A percentile compares a stretch with the other conserved stretches of the same genome.
These are phyloP conservation scores for Alaudala cheleensis DNA, from an alignment of 2,113 vertebrate species.

Conservation along the genomic window DNA sequence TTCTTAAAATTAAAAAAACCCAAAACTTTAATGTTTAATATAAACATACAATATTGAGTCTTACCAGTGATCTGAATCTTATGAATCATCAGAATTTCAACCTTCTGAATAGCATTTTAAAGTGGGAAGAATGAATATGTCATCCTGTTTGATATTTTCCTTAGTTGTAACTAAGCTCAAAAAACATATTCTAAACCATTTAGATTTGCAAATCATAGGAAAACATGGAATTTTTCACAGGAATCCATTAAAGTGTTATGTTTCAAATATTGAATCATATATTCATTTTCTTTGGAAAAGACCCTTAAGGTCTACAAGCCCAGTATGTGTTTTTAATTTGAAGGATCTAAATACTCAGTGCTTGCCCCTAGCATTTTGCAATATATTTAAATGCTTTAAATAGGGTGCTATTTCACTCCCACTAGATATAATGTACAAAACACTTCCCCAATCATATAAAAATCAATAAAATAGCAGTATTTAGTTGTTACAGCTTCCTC, in stretches of 20 bases:
- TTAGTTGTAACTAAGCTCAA: background rate
- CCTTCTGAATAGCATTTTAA: background rate
- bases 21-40: background rate
- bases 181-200: background rate
- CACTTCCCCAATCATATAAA: accelerated
- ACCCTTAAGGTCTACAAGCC: background rate
- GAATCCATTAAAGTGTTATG: background rate
- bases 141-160: background rate
- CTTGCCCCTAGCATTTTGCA: background rate
- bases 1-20: background rate
- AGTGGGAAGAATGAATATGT: background rate
- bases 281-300: background rate
- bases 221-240: background rate
- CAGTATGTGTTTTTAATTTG: background rate
- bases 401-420: background rate
- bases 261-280: background rate
- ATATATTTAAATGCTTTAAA: background rate
- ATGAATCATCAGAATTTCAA: background rate
- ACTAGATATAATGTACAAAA: background rate
- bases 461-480: background rate
- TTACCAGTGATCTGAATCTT: background rate
- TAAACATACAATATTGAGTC: background rate
- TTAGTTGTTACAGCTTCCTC: background rate
- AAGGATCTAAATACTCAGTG: background rate
- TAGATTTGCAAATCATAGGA: background rate